Base-by-base conservation (phyloP, 2,113 vertebrate genomes). In the Noctilio leporinus region DNA sequence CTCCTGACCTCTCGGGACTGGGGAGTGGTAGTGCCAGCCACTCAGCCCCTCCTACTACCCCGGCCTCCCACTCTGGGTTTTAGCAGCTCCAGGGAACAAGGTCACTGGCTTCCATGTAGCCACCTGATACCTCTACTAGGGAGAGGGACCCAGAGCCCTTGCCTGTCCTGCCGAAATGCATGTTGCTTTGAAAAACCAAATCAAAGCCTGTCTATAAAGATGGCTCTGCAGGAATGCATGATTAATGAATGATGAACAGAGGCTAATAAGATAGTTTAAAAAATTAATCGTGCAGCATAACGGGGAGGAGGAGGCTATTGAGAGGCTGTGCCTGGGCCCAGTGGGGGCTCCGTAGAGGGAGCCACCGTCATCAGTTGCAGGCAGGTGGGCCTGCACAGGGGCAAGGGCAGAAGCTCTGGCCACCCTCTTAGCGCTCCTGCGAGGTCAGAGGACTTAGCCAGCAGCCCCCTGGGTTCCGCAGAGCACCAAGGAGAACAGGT, bases 201-300 rank as follows among this genome's bases (percentile, higher is more conserved):
- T 53, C 78, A 65, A 1, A 62, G 88, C 19, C 0, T n/a, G 40
- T 30, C 5, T 26, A 88, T 87, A 72, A 96, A 93, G 91, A 91
- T 22, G 4, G 57, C 0, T 2, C 94, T 69, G 7, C 67, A 92
- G 97, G 95, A 75, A 0, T 2, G 76, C 4, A 70, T 15, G 3
- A 62, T 96, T 53, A 97, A 97, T 96, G 97, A 96, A 91, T 96
- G 98, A 97, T 97, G 96, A 97, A 19, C 19, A 0, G 94, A 90
- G 96, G 86, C 93, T 97, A 95, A 94, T 95, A 77, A 95, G 96
- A 20, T 0, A 47, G 73, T 28, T 95, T 97, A 87, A 97, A 98
- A 96, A 97, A 96, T 96, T 97, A 70, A 97, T 94, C 59, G 64
- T 4, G 5, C 17, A 73, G 86, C 2, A 4, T 2, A 57, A 90